Evolutionary conservation across 2,113 vertebrate species (phyloP), one percentile per base, ranked within the genome.

Genomic region (Cottus gobio): DNA sequence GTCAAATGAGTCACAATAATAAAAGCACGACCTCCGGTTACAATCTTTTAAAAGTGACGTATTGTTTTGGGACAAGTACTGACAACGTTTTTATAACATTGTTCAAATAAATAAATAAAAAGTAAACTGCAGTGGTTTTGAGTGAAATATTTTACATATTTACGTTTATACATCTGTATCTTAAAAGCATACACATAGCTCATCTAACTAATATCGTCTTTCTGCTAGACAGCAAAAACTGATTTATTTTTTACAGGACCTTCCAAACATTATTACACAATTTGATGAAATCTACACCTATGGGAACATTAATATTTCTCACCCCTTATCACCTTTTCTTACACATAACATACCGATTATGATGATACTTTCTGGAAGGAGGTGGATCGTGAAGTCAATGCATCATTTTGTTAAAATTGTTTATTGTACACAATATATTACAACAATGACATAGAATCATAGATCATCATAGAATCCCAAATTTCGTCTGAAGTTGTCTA

Each of bases 11-110:
- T 28, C 30, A 22, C 22, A 42, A 44, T 5, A 58, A 70, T 48
- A 84, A 82, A 82, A 34, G 30, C 24, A 48, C 64, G 0, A 54
- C 18, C 10, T 82, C 83, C 84, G 81, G 64, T 65, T 58, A 7
- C 11, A 9, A 18, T 6, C 31, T 61, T 83, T 78, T 66, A 79
- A 76, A 83, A 83, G 20, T 72, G 62, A 3, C 34, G 15, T 7
- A 11, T 6, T 71, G 48, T 37, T 24, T 50, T n/a, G 20, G 0
- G 1, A 56, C 22, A 46, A 34, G 34, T 39, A 42, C 2, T 28
- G 8, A 46, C 7, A 60, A 2, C 2, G 7, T 31, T 44, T 64
- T 10, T 39, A 4, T 20, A 34, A 62, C 11, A 31, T 1, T 26
- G 5, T 67, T 18, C 2, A 10, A 15, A 46, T 44, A 44, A 0